Evolutionary conservation across 23 tunicate genomes (phyloP), one percentile per base, ranked within the genome.

Genomic region (Clavelina lepadiformis): DNA sequence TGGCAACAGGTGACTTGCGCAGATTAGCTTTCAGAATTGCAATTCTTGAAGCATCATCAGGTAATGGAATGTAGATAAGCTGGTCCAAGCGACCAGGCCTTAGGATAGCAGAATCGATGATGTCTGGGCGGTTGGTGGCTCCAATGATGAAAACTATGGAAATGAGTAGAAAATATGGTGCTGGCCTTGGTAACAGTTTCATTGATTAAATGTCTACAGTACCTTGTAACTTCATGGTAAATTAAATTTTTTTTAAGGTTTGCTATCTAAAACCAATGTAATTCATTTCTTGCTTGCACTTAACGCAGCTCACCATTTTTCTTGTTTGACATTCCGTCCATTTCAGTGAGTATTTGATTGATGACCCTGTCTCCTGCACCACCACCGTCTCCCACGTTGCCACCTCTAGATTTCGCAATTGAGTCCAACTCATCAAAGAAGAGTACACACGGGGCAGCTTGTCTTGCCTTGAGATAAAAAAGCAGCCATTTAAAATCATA

Each of bases 41-140:
- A 20, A 92, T 71, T 36, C 98, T 67, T 2, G 98, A 92, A 28
- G 68, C 73, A 27, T 92, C 98, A 67, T 92, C 98, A 23, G 98
- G 98, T 29, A 92, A 52, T 15, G 98, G 98, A 62, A 92, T 92
- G 78, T 92, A 92, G 28, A 92, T 92, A 27, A 92, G 98, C 70
- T 92, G 98, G 59, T 92, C 98, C 49, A 92, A 67, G 34, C 98
- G 63, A n/a, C 98, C 98, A 6, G 98, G 98, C 23, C 98, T 80
- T 1, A 91, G 80, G 30, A 91, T 82, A 11, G 98, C 98, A 1
- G 98, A 73, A 46, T 91, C 98, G 49, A 91, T 91, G 64, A 91
- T 91, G 71, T 91, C 98, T 2, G 98, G 98, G 22, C 98, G 45
- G 74, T 91, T 91, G 31, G 98, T 91, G 15, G 98, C 98, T 50